Evolutionary conservation across 2,113 vertebrate species (phyloP).

Genomic region (Ardeotis arabs): DNA sequence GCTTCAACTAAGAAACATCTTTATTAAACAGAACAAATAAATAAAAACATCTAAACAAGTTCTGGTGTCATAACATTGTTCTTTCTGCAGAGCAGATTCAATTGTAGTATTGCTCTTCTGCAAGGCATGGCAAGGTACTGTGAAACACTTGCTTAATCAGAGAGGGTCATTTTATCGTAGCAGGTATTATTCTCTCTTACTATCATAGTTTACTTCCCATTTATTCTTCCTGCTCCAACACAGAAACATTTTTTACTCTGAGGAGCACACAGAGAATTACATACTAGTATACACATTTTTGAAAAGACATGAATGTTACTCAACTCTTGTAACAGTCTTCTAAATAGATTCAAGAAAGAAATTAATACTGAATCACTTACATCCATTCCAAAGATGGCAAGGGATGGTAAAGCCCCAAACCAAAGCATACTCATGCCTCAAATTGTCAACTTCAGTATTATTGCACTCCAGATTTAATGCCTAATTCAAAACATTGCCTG

Average conservation of each 20-base stretch:
- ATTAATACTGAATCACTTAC: not conserved
- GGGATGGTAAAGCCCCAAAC: not conserved
- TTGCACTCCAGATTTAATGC: not conserved
- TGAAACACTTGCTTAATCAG: not conserved
- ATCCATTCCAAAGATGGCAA: not conserved
- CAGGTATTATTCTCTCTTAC: not conserved
- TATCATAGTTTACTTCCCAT: not conserved
- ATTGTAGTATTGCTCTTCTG: not conserved
- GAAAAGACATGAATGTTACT: not conserved
- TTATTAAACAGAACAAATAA: not conserved
- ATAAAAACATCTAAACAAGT: not conserved
- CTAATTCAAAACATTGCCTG: not conserved
- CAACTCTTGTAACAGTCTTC: not conserved
- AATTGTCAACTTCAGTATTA: not conserved
- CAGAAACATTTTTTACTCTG: not conserved
- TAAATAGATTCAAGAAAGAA: not conserved
- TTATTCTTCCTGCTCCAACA: not conserved
- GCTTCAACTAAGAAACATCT: not conserved
- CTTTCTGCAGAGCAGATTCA: not conserved
- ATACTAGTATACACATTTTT: not conserved
- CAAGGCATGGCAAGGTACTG: not conserved
- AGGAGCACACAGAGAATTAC: not conserved
- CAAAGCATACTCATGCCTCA: not conserved
- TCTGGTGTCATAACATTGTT: not conserved
- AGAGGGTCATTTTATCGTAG: not conserved